Conservation (phyloP, 92 coral and sea anemone genomes). For the Palythoa heliodiscus region DNA sequence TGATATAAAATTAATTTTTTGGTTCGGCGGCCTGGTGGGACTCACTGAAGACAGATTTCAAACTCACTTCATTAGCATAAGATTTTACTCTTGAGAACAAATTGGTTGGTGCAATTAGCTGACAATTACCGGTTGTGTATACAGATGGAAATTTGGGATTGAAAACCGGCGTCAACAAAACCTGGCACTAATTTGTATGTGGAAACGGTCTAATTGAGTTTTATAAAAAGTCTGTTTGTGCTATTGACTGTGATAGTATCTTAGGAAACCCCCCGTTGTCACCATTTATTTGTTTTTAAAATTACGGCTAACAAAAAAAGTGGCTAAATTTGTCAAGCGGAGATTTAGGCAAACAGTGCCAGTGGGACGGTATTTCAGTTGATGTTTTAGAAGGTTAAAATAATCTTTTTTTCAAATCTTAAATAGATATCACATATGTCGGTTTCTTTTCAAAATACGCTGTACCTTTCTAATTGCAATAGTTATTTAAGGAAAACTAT, state of each 20-base stretch:
- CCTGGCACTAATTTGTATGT: conserved; percentile 84
- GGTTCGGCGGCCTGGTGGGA: conserved; percentile 36
- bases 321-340: conserved; percentile 74
- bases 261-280: conserved; percentile 91
- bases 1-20: background rate
- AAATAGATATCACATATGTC: background rate
- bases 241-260: conserved; percentile 86
- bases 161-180: conserved; percentile 77
- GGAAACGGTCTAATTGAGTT: conserved; percentile 92
- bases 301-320: conserved; percentile 87
- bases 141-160: conserved; percentile 89
- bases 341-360: conserved; percentile 70
- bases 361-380: conserved; percentile 12
- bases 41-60: background rate
- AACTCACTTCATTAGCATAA: conserved; percentile 64
- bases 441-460: background rate
- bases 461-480: background rate
- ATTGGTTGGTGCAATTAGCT: conserved; percentile 90
- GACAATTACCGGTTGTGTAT: conserved; percentile 90
- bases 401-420: background rate
- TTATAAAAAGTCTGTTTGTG: conserved; percentile 85
- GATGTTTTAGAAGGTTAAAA: background rate
- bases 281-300: conserved; percentile 93
- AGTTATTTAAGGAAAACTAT: background rate
- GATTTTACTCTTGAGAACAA: conserved; percentile 69